Conservation (phyloP, 2,888 invertebrate genomes). For the Acrobasis repandana region DNA sequence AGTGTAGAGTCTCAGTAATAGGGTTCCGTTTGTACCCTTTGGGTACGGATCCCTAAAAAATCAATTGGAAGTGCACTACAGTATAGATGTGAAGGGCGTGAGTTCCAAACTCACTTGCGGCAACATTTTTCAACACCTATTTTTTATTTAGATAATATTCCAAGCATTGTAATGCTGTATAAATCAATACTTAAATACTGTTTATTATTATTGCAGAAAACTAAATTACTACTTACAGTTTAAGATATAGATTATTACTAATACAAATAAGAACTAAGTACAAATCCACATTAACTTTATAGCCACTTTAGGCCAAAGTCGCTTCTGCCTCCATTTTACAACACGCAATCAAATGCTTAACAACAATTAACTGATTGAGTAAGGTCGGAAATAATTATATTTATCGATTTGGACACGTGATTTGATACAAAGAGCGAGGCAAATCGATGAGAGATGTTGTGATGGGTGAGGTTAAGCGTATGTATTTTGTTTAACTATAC, state of each 20-base stretch:
- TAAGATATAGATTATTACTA: background rate
- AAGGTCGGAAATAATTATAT: conserved; percentile 74
- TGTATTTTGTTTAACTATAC: conserved; percentile 31
- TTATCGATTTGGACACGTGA: conserved; percentile 65
- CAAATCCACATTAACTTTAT: background rate
- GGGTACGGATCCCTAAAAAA: no score
- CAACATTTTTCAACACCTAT: no score
- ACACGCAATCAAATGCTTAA: conserved; percentile 56
- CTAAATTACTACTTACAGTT: background rate
- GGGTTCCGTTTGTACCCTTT: no score
- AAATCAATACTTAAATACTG: background rate
- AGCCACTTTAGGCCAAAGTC: background rate
- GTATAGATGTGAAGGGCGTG: no score
- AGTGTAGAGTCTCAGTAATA: no score
- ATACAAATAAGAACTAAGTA: background rate
- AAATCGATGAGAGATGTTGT: conserved; percentile 61
- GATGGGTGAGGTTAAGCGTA: conserved; percentile 37
- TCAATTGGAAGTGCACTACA: no score
- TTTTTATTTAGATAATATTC: no score
- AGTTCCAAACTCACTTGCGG: no score
- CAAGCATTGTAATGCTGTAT: no score
- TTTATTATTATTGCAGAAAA: background rate
- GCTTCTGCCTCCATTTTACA: background rate
- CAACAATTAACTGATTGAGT: conserved; percentile 65
- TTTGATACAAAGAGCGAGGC: conserved; percentile 67